phyloP scores from a whole-genome alignment of 2,797 vertebrate species.

The Malurus splendens region DNA sequence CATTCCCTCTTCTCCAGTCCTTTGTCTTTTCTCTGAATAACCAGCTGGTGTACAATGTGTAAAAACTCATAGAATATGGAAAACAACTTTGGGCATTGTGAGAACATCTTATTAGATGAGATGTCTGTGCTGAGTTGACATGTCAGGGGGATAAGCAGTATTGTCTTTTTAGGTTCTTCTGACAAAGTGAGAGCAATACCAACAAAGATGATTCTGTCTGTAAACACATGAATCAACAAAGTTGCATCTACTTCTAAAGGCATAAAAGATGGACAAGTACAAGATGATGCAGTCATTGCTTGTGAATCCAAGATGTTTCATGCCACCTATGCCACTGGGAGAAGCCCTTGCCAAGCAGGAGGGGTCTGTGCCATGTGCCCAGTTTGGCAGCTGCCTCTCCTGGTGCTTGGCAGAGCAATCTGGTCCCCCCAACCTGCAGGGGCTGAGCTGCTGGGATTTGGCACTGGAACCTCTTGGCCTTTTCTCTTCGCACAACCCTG shows the following conservation, averaged over 20 bases:
- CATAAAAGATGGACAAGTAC: background rate
- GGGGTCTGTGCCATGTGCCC: too few relatives aligned
- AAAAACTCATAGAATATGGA: background rate
- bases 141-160: background rate
- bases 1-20: too few relatives aligned
- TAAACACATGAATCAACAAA: too few relatives aligned
- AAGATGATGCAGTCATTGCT: too few relatives aligned
- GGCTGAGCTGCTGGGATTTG: rapidly evolving
- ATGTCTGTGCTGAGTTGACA: too few relatives aligned
- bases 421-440: background rate
- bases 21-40: background rate
- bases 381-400: background rate
- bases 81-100: background rate
- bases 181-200: background rate
- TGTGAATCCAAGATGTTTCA: background rate
- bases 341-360: background rate
- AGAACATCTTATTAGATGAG: background rate
- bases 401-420: background rate
- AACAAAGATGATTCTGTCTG: background rate
- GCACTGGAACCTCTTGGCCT: background rate
- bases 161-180: too few relatives aligned
- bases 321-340: background rate
- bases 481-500: background rate
- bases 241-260: too few relatives aligned
- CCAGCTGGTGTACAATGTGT: background rate